Evolutionary conservation across 2,888 invertebrate genomes (phyloP).

Genomic region (Diarsia dahlii): DNA sequence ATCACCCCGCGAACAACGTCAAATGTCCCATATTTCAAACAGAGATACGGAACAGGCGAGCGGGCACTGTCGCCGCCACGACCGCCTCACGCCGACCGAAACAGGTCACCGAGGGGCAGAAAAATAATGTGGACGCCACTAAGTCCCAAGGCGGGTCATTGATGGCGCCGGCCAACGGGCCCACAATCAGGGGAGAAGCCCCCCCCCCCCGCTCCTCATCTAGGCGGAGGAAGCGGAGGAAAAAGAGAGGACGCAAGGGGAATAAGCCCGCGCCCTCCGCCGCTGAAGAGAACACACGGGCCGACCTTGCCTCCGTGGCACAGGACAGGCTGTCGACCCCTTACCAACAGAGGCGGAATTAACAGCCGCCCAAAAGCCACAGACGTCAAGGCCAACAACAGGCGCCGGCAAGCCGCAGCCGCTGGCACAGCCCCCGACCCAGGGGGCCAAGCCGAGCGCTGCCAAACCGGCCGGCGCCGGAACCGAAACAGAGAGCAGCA

Average conservation of each 20-base stretch:
- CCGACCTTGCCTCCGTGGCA: too few species aligned
- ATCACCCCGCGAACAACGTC: background rate
- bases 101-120: background rate
- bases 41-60: background rate
- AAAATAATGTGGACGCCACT: background rate
- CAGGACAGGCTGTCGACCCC: too few species aligned
- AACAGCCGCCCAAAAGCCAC: too few species aligned
- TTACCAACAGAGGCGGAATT: rapidly evolving
- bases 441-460: too few species aligned
- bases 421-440: too few species aligned
- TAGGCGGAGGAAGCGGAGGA: background rate
- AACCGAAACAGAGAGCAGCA: too few species aligned
- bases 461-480: too few species aligned
- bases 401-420: too few species aligned
- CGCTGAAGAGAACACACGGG: too few species aligned
- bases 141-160: background rate
- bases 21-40: background rate
- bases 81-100: background rate
- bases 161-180: background rate
- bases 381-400: rapidly evolving
- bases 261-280: too few species aligned
- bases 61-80: slow-evolving; percentile 33
- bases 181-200: background rate
- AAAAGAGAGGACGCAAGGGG: too few species aligned
- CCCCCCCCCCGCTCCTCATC: background rate